Evolutionary conservation across 1,140 invertebrate species (phyloP).

Genomic region (Hydropsyche tenuis): DNA sequence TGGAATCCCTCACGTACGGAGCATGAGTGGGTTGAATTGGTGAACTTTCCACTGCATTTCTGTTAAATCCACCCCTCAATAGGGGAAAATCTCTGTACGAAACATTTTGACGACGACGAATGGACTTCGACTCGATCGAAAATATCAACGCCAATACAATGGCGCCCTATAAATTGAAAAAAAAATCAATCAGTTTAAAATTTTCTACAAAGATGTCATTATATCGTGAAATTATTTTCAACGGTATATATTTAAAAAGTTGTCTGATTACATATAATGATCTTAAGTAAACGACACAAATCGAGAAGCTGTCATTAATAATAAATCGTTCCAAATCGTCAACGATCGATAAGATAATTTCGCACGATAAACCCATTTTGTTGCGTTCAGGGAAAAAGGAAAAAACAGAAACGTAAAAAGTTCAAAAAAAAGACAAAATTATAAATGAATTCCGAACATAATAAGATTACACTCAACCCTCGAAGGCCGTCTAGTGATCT

Average conservation of each 20-base stretch:
- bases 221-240: no score
- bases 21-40: slow-evolving; percentile 2
- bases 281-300: no score
- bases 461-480: slow-evolving; percentile 9
- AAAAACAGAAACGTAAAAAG: neutral
- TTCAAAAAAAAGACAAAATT: neutral
- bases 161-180: neutral
- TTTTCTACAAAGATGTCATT: no score
- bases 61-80: slow-evolving; percentile 37
- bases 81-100: slow-evolving; percentile 23
- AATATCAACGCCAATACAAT: slow-evolving; percentile 31
- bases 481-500: slow-evolving; percentile 15
- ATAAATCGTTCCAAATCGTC: no score
- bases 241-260: no score
- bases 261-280: no score
- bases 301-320: no score
- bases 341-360: no score
- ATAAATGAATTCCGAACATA: neutral
- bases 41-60: slow-evolving; percentile 43
- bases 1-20: neutral
- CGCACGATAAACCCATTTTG: no score
- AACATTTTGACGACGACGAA: slow-evolving; percentile 24
- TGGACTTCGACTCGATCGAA: slow-evolving; percentile 5
- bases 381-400: neutral
- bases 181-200: neutral